Conservation (phyloP, 2,797 vertebrate genomes). For the Alcedo quadribrachys region DNA sequence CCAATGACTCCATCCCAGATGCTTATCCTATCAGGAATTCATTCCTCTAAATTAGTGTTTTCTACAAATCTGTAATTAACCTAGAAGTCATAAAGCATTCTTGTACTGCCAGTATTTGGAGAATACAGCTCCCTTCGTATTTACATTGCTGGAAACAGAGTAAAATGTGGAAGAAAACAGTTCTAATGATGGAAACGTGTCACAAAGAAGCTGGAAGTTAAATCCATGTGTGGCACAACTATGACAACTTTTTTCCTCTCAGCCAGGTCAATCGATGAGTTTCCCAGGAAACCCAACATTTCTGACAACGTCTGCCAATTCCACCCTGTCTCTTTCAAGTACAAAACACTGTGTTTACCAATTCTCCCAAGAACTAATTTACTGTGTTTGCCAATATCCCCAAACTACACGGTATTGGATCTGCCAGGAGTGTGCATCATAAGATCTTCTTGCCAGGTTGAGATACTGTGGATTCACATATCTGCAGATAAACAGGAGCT, state of each 20-base stretch:
- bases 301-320: not conserved
- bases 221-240: not conserved
- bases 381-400: not conserved
- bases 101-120: not conserved
- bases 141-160: not conserved
- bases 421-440: not conserved
- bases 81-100: slow-evolving; percentile 19
- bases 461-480: not conserved
- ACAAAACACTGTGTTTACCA: slow-evolving; percentile 3
- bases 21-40: slow-evolving; percentile 40
- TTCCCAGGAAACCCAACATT: not conserved
- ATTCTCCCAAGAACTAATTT: slow-evolving; percentile 33
- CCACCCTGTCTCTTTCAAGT: not conserved
- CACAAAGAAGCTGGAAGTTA: not conserved
- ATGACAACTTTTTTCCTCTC: not conserved
- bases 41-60: slow-evolving; percentile 2
- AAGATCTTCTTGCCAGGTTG: not conserved
- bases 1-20: slow-evolving; percentile 20
- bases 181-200: not conserved
- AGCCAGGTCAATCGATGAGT: not conserved
- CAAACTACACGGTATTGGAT: not conserved
- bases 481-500: not conserved
- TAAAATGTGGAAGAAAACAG: not conserved
- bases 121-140: not conserved
- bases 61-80: slow-evolving; percentile 34